Conservation (phyloP, 1,140 invertebrate genomes). For the Dreissena polymorpha region DNA sequence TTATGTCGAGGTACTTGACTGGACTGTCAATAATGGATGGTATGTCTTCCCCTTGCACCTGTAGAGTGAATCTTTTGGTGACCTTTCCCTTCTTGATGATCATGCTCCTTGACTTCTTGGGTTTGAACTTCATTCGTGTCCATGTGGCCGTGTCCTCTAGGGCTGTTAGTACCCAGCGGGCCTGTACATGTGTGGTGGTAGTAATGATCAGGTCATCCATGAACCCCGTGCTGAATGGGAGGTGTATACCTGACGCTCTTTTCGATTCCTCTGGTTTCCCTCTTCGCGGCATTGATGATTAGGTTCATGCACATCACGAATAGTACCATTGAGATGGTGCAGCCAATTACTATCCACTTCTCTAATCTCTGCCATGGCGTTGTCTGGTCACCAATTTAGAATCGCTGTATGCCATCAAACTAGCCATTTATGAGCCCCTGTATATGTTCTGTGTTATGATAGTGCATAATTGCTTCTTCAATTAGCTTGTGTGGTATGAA, state of each 20-base stretch:
- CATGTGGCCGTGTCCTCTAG: constrained; percentile 36
- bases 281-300: too few species aligned
- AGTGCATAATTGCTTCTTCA: too few species aligned
- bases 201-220: constrained; percentile 55
- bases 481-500: too few species aligned
- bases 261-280: constrained; percentile 40
- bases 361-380: too few species aligned
- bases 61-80: constrained; percentile 16
- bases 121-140: constrained; percentile 30
- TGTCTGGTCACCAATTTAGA: too few species aligned
- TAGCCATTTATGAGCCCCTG: too few species aligned
- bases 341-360: too few species aligned
- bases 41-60: constrained; percentile 28
- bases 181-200: constrained; percentile 49
- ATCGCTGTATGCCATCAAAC: too few species aligned
- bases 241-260: neutral
- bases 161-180: constrained; percentile 50
- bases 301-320: too few species aligned
- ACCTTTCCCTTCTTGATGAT: constrained; percentile 26
- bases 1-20: too few species aligned
- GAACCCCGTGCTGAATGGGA: constrained; percentile 42
- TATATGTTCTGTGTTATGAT: too few species aligned
- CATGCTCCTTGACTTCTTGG: constrained; percentile 22
- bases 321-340: too few species aligned
- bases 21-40: constrained; percentile 20